Percentiles rank a stretch among this genome's conserved stretches.
These are phyloP conservation scores for Caradrina clavipalpis DNA, from an alignment of 2,888 invertebrate genomes.

Conservation along the genomic window DNA sequence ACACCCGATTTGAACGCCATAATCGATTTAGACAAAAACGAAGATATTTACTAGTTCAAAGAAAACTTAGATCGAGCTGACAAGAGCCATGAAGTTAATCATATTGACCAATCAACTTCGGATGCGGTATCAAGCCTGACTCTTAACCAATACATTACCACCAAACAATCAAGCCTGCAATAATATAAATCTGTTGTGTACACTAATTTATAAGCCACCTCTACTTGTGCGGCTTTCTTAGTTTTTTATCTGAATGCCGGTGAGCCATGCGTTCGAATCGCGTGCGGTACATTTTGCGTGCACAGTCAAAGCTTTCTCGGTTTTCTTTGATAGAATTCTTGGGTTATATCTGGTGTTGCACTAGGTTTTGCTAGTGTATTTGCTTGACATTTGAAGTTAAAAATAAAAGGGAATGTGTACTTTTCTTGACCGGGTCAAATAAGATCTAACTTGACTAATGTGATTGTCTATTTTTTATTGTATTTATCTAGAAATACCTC, in stretches of 20 bases:
- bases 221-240: constrained; percentile 63
- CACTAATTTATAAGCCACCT: constrained; percentile 63
- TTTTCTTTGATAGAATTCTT: constrained; percentile 65
- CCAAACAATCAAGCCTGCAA: constrained; percentile 35
- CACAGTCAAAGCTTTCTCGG: constrained; percentile 63
- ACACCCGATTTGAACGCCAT: too few relatives aligned
- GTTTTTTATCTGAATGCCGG: constrained; percentile 67
- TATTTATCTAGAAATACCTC: too few relatives aligned
- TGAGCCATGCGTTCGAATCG: constrained; percentile 60
- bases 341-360: constrained; percentile 41
- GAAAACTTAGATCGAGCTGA: too few relatives aligned
- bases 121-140: background rate
- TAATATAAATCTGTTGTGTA: constrained; percentile 43
- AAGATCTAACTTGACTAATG: too few relatives aligned
- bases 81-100: too few relatives aligned
- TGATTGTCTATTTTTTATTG: too few relatives aligned
- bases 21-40: background rate
- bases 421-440: too few relatives aligned
- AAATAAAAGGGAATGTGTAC: background rate
- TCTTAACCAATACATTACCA: constrained; percentile 23
- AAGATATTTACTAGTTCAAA: too few relatives aligned
- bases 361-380: constrained; percentile 33
- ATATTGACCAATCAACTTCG: background rate
- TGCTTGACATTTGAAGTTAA: background rate
- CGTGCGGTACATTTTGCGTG: constrained; percentile 66